phyloP scores from a whole-genome alignment of 2,113 vertebrate genomes.

The Psammodynastes pulverulentus region DNA sequence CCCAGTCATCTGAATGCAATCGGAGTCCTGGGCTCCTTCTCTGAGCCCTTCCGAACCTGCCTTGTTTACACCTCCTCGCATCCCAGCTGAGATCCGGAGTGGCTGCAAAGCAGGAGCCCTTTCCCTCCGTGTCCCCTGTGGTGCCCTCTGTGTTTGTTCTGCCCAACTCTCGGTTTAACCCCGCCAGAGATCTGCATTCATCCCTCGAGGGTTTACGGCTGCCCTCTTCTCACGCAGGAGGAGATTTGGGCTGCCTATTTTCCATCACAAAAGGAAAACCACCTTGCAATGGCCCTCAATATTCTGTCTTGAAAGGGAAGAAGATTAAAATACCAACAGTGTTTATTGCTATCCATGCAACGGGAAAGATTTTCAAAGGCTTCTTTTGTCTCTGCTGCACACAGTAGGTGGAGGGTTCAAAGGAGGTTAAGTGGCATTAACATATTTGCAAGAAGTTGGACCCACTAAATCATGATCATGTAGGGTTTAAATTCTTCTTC shows the following conservation, averaged over 20 bases:
- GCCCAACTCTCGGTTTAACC: slow-evolving; percentile 58
- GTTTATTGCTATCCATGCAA: slow-evolving; percentile 72
- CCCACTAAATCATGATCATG: neutral
- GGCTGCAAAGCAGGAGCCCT: slow-evolving; percentile 36
- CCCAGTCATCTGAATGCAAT: slow-evolving; percentile 46
- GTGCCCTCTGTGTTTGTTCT: slow-evolving; percentile 44
- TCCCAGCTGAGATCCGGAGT: neutral
- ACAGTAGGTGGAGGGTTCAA: slow-evolving; percentile 75
- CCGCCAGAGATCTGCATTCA: slow-evolving; percentile 55
- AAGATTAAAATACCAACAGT: slow-evolving; percentile 60
- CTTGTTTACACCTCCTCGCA: neutral
- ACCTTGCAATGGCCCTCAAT: slow-evolving; percentile 61
- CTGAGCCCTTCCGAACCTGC: neutral
- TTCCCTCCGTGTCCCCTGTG: no score
- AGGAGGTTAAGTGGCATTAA: slow-evolving; percentile 73
- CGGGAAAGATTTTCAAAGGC: slow-evolving; percentile 62
- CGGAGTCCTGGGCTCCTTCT: slow-evolving; percentile 33
- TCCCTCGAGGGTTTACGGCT: slow-evolving; percentile 51
- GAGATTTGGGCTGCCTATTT: slow-evolving; percentile 59
- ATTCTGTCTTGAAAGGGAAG: slow-evolving; percentile 62
- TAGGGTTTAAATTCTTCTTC: neutral
- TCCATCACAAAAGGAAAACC: slow-evolving; percentile 70
- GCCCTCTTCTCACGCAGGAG: slow-evolving; percentile 53
- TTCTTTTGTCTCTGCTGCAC: slow-evolving; percentile 63
- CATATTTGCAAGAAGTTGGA: slow-evolving; percentile 76